Conservation (phyloP, 2,888 invertebrate species). For the Stenodera caucasica region DNA sequence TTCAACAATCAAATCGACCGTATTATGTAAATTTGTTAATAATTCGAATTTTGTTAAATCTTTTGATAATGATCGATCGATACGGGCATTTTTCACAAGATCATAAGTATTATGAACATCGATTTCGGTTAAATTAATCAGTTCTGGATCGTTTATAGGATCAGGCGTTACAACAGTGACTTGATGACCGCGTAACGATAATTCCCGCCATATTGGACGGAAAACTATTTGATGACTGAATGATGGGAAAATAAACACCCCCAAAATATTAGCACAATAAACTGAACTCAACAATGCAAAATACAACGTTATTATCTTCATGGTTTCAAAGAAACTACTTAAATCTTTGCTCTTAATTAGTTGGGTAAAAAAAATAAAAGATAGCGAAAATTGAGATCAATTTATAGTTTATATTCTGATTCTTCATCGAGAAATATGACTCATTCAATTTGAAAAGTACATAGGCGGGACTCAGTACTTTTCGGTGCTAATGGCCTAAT, state of each 20-base stretch:
- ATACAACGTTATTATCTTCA: no score
- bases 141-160: conserved; percentile 41
- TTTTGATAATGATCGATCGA: conserved; percentile 11
- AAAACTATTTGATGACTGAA: conserved; percentile 18
- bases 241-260: conserved; percentile 15
- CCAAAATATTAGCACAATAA: conserved; percentile 19
- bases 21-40: background rate
- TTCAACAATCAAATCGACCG: background rate
- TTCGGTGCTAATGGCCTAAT: no score
- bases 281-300: no score
- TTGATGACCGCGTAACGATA: conserved; percentile 46
- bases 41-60: background rate
- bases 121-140: conserved; percentile 48
- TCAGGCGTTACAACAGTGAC: conserved; percentile 45
- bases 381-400: no score
- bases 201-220: conserved; percentile 42
- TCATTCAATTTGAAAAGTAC: no score
- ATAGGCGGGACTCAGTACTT: no score
- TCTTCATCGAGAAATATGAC: no score
- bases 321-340: no score
- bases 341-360: no score
- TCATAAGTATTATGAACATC: conserved; percentile 37
- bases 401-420: no score
- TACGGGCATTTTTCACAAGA: conserved; percentile 7
- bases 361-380: no score